Evolutionary conservation across 2,113 vertebrate species (phyloP).

Genomic region (Phoenicopterus ruber): DNA sequence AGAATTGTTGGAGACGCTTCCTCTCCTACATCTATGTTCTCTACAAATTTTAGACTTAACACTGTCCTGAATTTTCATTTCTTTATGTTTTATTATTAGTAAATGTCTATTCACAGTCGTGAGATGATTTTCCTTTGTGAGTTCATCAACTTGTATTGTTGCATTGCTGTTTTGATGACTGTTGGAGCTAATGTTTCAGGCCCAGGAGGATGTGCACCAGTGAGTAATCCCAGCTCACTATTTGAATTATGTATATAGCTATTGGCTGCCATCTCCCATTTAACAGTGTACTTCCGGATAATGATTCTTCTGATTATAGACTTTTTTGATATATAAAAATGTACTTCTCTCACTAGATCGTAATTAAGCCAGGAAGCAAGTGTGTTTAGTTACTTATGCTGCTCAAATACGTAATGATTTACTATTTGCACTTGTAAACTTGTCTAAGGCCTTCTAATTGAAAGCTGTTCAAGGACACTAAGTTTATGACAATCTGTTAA

Average conservation of each 20-base stretch:
- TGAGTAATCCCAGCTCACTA: slow-evolving; percentile 29
- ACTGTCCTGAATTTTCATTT: slow-evolving; percentile 14
- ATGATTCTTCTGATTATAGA: slow-evolving; percentile 27
- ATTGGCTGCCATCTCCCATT: slow-evolving; percentile 1
- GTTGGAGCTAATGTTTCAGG: not conserved
- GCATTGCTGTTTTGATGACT: slow-evolving; percentile 2
- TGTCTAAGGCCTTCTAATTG: not conserved
- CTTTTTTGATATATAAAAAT: slow-evolving; percentile 31
- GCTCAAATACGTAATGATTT: not conserved
- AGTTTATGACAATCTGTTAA: not conserved
- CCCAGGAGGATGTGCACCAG: slow-evolving; percentile 35
- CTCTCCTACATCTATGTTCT: not conserved
- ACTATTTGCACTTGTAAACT: not conserved
- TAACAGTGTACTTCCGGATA: not conserved
- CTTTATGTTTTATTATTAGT: slow-evolving; percentile 39
- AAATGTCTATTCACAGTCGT: slow-evolving; percentile 19
- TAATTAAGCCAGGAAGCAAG: slow-evolving; percentile 42
- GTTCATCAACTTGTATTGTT: slow-evolving; percentile 52
- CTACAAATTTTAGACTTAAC: not conserved
- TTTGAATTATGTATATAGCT: slow-evolving; percentile 39
- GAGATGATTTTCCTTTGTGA: slow-evolving; percentile 52
- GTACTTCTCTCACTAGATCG: not conserved
- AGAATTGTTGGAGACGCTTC: not conserved
- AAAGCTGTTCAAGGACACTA: not conserved
- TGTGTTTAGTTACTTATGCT: not conserved